A percentile compares a stretch with the other conserved stretches of the same genome.
Conservation (phyloP, 2,797 vertebrate genomes). For the Poeciliopsis gracilis region DNA sequence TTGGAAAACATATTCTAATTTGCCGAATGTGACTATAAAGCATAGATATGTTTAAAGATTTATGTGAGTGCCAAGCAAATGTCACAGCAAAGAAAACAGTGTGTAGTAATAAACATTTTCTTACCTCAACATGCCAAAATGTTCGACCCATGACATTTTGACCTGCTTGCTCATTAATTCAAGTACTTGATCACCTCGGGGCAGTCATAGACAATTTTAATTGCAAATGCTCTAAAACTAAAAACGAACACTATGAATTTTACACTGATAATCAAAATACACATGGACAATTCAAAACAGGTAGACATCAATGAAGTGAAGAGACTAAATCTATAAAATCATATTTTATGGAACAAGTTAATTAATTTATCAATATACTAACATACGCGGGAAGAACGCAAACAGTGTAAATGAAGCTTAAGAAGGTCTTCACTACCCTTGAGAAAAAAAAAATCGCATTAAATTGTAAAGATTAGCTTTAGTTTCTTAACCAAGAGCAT, state of each 20-base stretch:
- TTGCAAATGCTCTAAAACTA: neutral
- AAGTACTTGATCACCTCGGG: neutral
- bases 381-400: neutral
- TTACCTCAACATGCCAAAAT: neutral
- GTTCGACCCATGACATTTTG: neutral
- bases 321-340: neutral
- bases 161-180: neutral
- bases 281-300: neutral
- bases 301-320: neutral
- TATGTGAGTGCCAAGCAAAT: neutral
- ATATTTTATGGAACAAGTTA: neutral
- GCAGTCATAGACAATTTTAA: neutral
- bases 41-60: neutral
- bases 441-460: neutral
- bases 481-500: neutral
- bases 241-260: neutral
- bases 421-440: neutral
- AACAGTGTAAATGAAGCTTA: neutral
- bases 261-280: neutral
- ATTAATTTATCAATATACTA: neutral
- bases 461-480: neutral
- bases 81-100: neutral
- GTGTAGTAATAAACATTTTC: neutral
- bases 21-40: neutral
- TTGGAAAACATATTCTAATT: neutral